Evolutionary conservation across 2,113 vertebrate genomes (phyloP), one percentile per base, ranked within the genome.

Genomic region (Athene cunicularia): DNA sequence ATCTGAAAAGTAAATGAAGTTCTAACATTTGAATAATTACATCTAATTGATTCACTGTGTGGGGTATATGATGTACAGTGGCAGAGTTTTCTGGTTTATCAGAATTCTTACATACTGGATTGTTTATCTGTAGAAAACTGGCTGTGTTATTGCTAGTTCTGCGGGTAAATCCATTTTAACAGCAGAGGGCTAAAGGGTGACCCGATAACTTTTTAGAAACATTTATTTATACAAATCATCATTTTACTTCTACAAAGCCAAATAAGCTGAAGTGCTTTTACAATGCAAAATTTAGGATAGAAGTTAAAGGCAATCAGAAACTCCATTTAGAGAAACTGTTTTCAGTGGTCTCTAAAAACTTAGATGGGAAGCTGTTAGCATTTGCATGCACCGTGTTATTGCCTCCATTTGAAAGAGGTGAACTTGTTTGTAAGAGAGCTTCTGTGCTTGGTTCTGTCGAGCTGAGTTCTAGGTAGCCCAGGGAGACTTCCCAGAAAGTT

Each of bases 391-490:
- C 11, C 5, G 21, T 75, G 53, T 64, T 85, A 68, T 55, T 91
- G 74, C 90, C 70, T 80, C 62, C n/a, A 1, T 96, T 96, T 89
- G 91, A 96, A 96, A 94, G 80, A 85, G 81, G 64, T 59, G 49
- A 87, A 88, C 81, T 95, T 95, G 94, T 94, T 98, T 97, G 91
- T 68, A 30, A 86, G 92, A 92, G 80, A 90, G 85, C 86, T 91
- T 91, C 95, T 60, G 33, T 0, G 7, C 85, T 92, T 15, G 3
- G 75, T 94, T 94, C 96, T 93, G 90, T 93, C 5, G 18, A 96
- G 80, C 90, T 50, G 73, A 93, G 96, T 97, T 97, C 98, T 93
- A 96, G 98, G 87, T 97, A 96, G 85, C 90, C 86, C 96, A 97
- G 95, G 41, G 90, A 97, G 92, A 71, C 94, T 97, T 96, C 96